Evolutionary conservation across 1,140 invertebrate species (phyloP).

Genomic region (Globodera ellingtonae): DNA sequence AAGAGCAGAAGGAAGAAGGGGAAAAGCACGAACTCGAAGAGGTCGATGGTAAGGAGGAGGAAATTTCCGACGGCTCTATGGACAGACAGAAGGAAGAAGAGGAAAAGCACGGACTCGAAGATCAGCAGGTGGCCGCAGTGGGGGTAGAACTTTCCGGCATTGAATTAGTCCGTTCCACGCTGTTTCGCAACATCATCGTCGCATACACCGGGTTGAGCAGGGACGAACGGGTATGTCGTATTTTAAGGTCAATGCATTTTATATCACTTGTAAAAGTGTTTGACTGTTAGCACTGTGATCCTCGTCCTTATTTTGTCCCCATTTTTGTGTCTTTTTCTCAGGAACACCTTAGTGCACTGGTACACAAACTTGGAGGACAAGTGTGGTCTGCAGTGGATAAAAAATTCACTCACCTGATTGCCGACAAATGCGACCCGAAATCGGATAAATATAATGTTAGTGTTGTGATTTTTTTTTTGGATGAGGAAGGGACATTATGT

Average conservation of each 20-base stretch:
- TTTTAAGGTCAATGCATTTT: background rate
- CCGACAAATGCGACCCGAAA: conserved; percentile 18
- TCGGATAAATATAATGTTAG: conserved; percentile 23
- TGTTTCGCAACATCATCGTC: background rate
- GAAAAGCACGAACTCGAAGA: too few relatives aligned
- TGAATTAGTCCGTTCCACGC: background rate
- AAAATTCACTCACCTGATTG: conserved; percentile 22
- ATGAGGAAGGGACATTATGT: too few relatives aligned
- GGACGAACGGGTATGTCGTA: background rate
- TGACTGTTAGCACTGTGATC: background rate
- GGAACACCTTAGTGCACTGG: background rate
- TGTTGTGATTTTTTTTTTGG: background rate
- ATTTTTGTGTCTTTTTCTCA: conserved; percentile 12
- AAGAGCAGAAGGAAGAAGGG: too few relatives aligned
- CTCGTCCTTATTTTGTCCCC: background rate
- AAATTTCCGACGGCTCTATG: too few relatives aligned
- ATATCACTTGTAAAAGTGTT: background rate
- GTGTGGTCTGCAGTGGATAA: background rate
- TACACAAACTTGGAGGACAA: conserved; percentile 13
- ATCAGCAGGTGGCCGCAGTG: too few relatives aligned
- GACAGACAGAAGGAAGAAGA: too few relatives aligned
- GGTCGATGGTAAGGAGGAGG: too few relatives aligned
- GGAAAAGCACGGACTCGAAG: too few relatives aligned
- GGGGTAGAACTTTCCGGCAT: background rate
- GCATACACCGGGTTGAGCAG: conserved; percentile 4